Evolutionary conservation across 2,113 vertebrate species (phyloP).

Genomic region (Nibea albiflora): DNA sequence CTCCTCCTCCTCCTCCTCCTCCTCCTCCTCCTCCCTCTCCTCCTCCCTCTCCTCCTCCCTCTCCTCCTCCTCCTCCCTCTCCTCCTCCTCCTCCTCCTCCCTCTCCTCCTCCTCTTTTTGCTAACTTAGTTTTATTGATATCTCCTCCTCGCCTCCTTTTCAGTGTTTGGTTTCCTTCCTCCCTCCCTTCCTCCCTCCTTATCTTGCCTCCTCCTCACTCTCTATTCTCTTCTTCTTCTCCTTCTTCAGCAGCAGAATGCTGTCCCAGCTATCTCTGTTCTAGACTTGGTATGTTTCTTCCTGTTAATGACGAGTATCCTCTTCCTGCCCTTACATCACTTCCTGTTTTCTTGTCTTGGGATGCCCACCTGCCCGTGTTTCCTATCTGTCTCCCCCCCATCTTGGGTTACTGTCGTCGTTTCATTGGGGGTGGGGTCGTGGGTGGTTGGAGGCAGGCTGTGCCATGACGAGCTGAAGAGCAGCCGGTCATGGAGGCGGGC

Average conservation of each 20-base stretch:
- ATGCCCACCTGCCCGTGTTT: slow-evolving; percentile 74
- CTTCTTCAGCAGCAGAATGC: slow-evolving; percentile 97
- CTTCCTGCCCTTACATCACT: slow-evolving; percentile 81
- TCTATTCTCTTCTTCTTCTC: slow-evolving; percentile 72
- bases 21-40: too few species aligned
- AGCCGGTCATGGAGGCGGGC: slow-evolving; percentile 29
- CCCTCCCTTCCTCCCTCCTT: slow-evolving; percentile 18
- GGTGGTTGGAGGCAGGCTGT: slow-evolving; percentile 28
- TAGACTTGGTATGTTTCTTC: slow-evolving; percentile 99
- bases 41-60: too few species aligned
- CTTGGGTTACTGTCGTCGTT: slow-evolving; percentile 67
- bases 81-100: too few species aligned
- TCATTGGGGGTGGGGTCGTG: slow-evolving; percentile 21
- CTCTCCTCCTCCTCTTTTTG: slow-evolving; percentile 4
- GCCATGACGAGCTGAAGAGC: slow-evolving; percentile 41
- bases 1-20: too few species aligned
- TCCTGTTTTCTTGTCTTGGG: slow-evolving; percentile 83
- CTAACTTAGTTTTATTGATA: slow-evolving; percentile 33
- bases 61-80: too few species aligned
- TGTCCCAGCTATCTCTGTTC: slow-evolving; percentile 99
- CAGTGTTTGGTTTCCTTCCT: slow-evolving; percentile 37
- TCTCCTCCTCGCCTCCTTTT: slow-evolving; percentile 33
- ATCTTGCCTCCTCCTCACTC: slow-evolving; percentile 47
- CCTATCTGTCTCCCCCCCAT: slow-evolving; percentile 70
- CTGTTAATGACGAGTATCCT: slow-evolving; percentile 79